These are phyloP conservation scores for Cervus canadensis DNA, from an alignment of 2,113 vertebrate genomes.

Conservation along the genomic window DNA sequence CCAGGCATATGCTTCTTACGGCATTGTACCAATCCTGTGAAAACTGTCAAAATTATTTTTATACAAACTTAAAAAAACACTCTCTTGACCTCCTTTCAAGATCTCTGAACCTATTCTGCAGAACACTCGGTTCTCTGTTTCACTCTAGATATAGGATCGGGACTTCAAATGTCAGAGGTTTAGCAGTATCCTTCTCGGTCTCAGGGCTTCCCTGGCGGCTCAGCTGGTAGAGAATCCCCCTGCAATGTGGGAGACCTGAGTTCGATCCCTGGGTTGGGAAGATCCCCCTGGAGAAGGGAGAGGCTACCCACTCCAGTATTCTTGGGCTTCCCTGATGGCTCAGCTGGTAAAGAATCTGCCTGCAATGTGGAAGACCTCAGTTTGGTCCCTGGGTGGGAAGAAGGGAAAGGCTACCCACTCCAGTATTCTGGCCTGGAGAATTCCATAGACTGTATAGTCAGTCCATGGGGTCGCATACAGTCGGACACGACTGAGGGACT, in stretches of 20 bases:
- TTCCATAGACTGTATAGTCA: neutral
- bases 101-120: neutral
- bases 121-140: neutral
- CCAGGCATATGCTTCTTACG: neutral
- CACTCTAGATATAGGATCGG: neutral
- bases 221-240: neutral
- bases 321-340: neutral
- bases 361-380: neutral
- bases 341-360: neutral
- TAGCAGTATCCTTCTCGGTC: neutral
- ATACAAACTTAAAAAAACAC: neutral
- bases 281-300: neutral
- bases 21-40: neutral
- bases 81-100: neutral
- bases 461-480: neutral
- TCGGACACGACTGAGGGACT: rapidly evolving
- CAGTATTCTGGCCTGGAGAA: neutral
- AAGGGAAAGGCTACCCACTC: neutral
- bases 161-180: neutral
- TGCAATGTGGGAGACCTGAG: neutral
- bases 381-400: neutral
- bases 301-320: neutral
- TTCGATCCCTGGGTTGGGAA: neutral
- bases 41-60: neutral
- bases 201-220: neutral